phyloP scores from a whole-genome alignment of 2,888 invertebrate genomes.

The Eupelmus urozonus region DNA sequence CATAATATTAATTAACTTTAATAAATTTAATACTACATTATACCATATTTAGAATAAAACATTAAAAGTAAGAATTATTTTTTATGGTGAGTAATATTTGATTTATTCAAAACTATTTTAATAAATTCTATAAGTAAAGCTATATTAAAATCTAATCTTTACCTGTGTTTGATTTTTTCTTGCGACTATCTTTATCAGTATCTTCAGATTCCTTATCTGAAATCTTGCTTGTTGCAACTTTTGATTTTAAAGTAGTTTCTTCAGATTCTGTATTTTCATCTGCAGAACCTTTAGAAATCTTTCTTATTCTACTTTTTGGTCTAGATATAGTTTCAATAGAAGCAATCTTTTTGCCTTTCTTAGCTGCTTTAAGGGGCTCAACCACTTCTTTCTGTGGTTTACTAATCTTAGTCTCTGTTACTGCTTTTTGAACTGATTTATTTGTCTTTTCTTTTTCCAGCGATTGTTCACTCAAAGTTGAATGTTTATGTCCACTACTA shows the following conservation, averaged over 20 bases:
- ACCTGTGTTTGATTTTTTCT: constrained; percentile 44
- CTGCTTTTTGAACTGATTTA: constrained; percentile 34
- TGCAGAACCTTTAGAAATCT: constrained; percentile 36
- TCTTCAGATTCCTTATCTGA: constrained; percentile 25
- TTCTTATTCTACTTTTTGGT: constrained; percentile 38
- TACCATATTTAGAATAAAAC: too few relatives aligned
- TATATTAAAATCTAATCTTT: constrained; percentile 15
- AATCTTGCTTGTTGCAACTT: not conserved
- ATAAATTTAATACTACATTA: too few relatives aligned
- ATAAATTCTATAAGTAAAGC: not conserved
- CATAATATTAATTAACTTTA: too few relatives aligned
- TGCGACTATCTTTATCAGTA: constrained; percentile 23
- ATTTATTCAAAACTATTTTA: too few relatives aligned
- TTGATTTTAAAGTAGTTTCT: constrained; percentile 1
- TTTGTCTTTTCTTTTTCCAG: constrained; percentile 42
- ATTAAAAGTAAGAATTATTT: too few relatives aligned
- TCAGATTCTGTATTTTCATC: constrained; percentile 47
- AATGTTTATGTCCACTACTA: constrained; percentile 22
- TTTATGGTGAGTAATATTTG: not conserved
- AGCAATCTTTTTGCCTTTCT: constrained; percentile 16
- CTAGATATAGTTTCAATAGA: constrained; percentile 16
- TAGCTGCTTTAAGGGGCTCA: not conserved
- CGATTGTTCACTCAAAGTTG: constrained; percentile 19
- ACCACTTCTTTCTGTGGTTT: constrained; percentile 26
- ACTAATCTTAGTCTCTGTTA: constrained; percentile 1